These are phyloP conservation scores for Nilaparvata lugens DNA, from an alignment of 1,140 invertebrate species.

Conservation along the genomic window DNA sequence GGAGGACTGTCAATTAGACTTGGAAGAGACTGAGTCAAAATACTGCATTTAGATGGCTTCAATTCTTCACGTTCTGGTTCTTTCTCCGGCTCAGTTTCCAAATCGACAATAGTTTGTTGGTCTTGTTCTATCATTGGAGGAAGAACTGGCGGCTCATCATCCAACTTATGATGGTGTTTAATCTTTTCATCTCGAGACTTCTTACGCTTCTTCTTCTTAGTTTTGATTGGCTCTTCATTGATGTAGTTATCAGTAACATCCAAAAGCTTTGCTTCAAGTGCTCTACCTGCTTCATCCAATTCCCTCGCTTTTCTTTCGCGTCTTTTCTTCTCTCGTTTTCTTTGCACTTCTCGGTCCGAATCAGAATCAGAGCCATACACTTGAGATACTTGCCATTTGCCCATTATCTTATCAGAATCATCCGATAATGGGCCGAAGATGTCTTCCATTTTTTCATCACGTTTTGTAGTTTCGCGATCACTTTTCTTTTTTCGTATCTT, in stretches of 20 bases:
- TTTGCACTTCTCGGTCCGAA: slow-evolving; percentile 29
- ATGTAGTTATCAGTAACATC: slow-evolving; percentile 42
- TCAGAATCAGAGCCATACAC: slow-evolving; percentile 36
- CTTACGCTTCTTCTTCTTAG: slow-evolving; percentile 72
- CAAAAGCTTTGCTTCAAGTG: slow-evolving; percentile 66
- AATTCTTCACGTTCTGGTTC: slow-evolving; percentile 9
- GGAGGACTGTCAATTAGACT: slow-evolving; percentile 38
- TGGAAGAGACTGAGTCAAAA: slow-evolving; percentile 37
- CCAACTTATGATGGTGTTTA: slow-evolving; percentile 53
- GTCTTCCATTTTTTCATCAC: slow-evolving; percentile 72
- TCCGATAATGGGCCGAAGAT: slow-evolving; percentile 80
- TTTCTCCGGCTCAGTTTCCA: slow-evolving; percentile 19
- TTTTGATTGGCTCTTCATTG: slow-evolving; percentile 28
- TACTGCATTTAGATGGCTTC: background rate
- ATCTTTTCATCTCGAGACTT: slow-evolving; percentile 68
- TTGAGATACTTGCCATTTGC: slow-evolving; percentile 32
- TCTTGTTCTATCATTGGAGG: slow-evolving; percentile 20
- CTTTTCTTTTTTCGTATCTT: slow-evolving; percentile 44
- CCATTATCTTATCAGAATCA: slow-evolving; percentile 39
- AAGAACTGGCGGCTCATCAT: slow-evolving; percentile 10
- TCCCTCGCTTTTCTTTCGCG: slow-evolving; percentile 50
- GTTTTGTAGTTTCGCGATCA: slow-evolving; percentile 34
- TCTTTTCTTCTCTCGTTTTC: slow-evolving; percentile 59
- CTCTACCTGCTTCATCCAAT: slow-evolving; percentile 64
- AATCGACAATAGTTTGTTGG: slow-evolving; percentile 12